Base-by-base conservation (phyloP, 2,797 vertebrate genomes). In the Lerista edwardsae region DNA sequence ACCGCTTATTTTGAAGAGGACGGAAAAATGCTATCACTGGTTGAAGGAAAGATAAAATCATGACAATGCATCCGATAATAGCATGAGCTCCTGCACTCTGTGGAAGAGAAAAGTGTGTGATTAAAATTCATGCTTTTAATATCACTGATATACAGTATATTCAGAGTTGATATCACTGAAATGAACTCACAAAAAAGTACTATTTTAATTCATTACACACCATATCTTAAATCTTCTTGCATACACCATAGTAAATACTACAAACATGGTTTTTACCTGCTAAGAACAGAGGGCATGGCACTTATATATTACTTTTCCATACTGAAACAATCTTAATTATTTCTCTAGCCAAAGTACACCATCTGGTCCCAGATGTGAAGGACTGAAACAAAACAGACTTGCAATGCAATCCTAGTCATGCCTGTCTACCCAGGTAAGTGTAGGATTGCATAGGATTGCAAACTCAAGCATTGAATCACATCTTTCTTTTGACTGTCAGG, bases 1-100 rank as follows among this genome's bases (percentile, higher is more conserved):
- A 97, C 97, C 84, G 87, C 19, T 91, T 85, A 79, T 95, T 91
- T 5, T 95, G 92, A n/a, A 95, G 96, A 23, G 94, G 96, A 31
- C 96, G 96, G 41, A 96, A 94, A 47, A 94, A 2, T 0, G 87
- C 91, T 27, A 84, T 21, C 15, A 92, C 59, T 3, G 86, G 93
- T 93, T 97, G 95, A 51, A 96, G 36, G 6, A 96, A 86, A 2
- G 95, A 91, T 10, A 96, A 89, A 55, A 86, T 86, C 91, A 91
- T 93, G 41, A 96, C 94, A 88, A 94, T 78, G 80, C 94, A 95
- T 0, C 94, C 95, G 55, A 96, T 74, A 15, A 97, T 89, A 31
- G 95, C 80, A 90, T 95, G 96, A 47, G 89, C 83, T 72, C 91
- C 87, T 41, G 75, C 78, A 11, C 3, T 1, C 82, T 84, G 59